Evolutionary conservation across 2,113 vertebrate genomes (phyloP), one percentile per base, ranked within the genome.

Genomic region (Gavialis gangeticus): DNA sequence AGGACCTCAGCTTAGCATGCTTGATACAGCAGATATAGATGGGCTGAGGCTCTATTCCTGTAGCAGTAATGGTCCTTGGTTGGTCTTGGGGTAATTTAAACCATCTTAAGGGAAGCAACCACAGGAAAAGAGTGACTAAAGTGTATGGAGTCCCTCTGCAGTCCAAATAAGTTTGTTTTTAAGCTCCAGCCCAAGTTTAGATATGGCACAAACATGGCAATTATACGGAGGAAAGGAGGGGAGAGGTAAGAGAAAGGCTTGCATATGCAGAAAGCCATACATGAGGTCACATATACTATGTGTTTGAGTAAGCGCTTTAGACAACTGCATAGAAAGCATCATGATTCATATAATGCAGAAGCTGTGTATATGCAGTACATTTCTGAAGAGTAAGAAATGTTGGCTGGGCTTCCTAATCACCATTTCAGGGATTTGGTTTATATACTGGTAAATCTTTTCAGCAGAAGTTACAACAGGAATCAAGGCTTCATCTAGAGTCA

Each of bases 381-480:
- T 85, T 77, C 21, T 89, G 54, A 87, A 34, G 19, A 84, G 75
- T 78, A 86, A 27, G 17, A 69, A 90, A 86, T 46, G 55, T 9
- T 76, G 60, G 37, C 58, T 92, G 82, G 91, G 75, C 66, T 91
- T 82, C 78, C 88, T 75, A 91, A 60, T 46, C 37, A 10, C 30
- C 69, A 8, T 55, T 91, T 91, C 75, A 90, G 69, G 28, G 13
- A 95, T 71, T 14, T 86, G 58, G 75, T 59, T 86, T 84, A 91
- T 67, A 75, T 93, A 64, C 64, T 73, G 6, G 12, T 73, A 86
- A 86, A 91, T 77, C 71, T 79, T 21, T 69, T 63, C 63, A 4
- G 9, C 71, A 92, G 62, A 93, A 87, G 24, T 59, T 73, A 77
- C 73, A 92, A 83, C 87, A 91, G 46, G 46, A 46, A 46, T 46